Percentiles rank a stretch among this genome's conserved stretches.
phyloP scores from a whole-genome alignment of 2,113 vertebrate genomes.

The Heterotilapia buettikoferi region DNA sequence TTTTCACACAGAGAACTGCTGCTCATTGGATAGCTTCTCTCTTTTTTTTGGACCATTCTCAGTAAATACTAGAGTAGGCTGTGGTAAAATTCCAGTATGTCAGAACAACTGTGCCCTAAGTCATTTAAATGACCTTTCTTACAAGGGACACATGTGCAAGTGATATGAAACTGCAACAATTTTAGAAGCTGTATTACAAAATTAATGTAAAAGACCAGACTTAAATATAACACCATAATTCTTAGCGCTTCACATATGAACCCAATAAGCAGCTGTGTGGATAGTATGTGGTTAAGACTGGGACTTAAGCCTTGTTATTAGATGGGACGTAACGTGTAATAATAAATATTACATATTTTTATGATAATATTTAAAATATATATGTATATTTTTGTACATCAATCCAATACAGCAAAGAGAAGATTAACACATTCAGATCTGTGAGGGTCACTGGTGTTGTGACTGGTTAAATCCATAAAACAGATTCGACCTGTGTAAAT shows the following conservation, averaged over 20 bases:
- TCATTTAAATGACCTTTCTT: neutral
- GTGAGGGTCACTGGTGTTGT: fast-evolving
- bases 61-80: neutral
- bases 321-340: fast-evolving
- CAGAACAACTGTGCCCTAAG: neutral
- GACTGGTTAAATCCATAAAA: neutral
- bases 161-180: neutral
- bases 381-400: neutral
- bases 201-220: neutral
- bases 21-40: neutral
- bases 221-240: neutral
- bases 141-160: neutral
- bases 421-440: neutral
- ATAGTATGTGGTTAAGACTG: neutral
- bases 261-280: fast-evolving
- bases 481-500: neutral
- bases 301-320: fast-evolving
- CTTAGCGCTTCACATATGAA: neutral
- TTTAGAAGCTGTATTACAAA: neutral
- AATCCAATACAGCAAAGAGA: neutral
- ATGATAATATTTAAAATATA: fast-evolving
- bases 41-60: neutral
- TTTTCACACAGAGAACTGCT: neutral
- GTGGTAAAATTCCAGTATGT: neutral
- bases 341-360: neutral